Evolutionary conservation across 2,888 invertebrate genomes (phyloP).

Genomic region (Coecobrya sp.): DNA sequence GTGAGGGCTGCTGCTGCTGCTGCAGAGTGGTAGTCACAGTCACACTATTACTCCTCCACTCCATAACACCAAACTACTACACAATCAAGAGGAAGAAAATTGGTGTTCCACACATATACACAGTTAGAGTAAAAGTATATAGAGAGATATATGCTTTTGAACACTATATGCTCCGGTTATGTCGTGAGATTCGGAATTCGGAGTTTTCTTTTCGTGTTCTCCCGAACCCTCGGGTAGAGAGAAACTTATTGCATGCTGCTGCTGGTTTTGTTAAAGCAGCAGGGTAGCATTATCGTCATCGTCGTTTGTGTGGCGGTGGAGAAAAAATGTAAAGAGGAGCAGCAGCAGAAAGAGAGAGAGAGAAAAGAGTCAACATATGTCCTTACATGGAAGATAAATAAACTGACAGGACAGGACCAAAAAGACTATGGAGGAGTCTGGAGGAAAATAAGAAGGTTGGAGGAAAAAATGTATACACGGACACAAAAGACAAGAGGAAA

Average conservation of each 20-base stretch:
- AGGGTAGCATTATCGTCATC: neutral
- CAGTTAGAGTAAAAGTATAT: neutral
- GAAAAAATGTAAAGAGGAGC: too few species aligned
- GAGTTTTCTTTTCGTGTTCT: slow-evolving; percentile 50
- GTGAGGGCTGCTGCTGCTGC: slow-evolving; percentile 13
- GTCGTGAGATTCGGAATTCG: slow-evolving; percentile 53
- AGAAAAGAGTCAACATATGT: slow-evolving; percentile 60
- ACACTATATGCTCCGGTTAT: neutral
- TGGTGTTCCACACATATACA: slow-evolving; percentile 22
- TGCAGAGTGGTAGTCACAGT: neutral
- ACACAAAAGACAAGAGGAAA: slow-evolving; percentile 48
- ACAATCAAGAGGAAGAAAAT: slow-evolving; percentile 43
- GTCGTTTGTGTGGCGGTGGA: neutral
- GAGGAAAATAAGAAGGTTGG: neutral
- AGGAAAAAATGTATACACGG: neutral
- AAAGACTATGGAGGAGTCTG: neutral
- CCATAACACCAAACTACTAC: neutral
- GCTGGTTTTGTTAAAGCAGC: too few species aligned
- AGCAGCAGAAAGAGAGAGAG: neutral
- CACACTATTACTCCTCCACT: slow-evolving; percentile 7
- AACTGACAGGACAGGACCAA: slow-evolving; percentile 32
- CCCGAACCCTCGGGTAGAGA: slow-evolving; percentile 45
- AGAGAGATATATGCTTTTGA: neutral
- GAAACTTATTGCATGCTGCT: neutral
- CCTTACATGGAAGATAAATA: slow-evolving; percentile 59